Percentiles rank a stretch among this genome's conserved stretches.
Evolutionary conservation across 1,140 invertebrate species (phyloP).

Genomic region (Drosophila ogumai): DNA sequence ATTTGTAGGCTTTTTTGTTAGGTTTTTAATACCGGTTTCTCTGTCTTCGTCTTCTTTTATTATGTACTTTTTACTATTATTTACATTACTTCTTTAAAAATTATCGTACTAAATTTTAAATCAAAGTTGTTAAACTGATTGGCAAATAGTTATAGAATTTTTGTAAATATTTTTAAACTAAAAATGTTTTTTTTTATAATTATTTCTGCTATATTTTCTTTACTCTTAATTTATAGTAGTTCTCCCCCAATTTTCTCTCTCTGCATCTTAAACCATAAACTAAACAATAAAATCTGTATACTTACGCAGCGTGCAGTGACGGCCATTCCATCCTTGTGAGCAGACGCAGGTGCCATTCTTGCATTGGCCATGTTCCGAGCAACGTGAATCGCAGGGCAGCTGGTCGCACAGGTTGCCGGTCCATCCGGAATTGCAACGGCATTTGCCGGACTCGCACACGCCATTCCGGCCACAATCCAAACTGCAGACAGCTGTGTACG

Average conservation of each 20-base stretch:
- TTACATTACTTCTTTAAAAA: no score
- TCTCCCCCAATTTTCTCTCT: not conserved
- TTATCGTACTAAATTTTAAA: no score
- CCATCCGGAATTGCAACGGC: conserved; percentile 96
- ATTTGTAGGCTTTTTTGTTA: no score
- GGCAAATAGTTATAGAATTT: no score
- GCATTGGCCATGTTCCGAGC: conserved; percentile 97
- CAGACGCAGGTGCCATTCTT: conserved; percentile 98
- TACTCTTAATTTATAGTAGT: not conserved
- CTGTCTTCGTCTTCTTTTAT: no score
- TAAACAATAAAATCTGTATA: conserved; percentile 56
- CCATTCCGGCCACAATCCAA: conserved; percentile 96
- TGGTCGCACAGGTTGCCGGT: conserved; percentile 95
- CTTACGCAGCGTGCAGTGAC: conserved; percentile 98
- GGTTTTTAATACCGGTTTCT: no score
- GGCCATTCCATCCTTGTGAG: conserved; percentile 98
- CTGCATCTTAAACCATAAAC: not conserved
- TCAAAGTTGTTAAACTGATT: no score
- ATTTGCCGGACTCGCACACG: conserved; percentile 94
- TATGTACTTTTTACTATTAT: no score
- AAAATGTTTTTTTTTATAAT: no score
- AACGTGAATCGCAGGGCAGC: conserved; percentile 94
- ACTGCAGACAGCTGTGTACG: conserved; percentile 91
- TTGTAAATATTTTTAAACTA: not conserved
- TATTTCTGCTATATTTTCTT: not conserved